Base-by-base conservation (phyloP, 2,888 invertebrate species). In the Cartodere bifasciata region DNA sequence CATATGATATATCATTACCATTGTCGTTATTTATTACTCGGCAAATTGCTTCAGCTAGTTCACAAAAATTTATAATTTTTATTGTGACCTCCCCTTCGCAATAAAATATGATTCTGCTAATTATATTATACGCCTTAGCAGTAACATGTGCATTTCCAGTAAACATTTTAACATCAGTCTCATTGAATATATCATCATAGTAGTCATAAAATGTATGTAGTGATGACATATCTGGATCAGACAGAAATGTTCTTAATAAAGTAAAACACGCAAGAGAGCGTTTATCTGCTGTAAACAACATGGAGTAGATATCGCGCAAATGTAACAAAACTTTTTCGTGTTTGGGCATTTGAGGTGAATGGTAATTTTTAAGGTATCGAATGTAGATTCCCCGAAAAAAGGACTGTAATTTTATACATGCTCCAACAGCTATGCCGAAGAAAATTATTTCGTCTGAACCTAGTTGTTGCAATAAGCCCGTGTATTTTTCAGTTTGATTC, bases 21-120 rank as follows among this genome's bases (percentile, higher is more conserved):
- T 44, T 49, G 31, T 58, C 57, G 28, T 58, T 60, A 35, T 58
- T 41, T 31, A 54, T 52, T 2, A 56, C 51, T 23, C 53, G 39
- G 4, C 58, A 37, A 14, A 46, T 38, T 29, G 47, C 52, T 14
- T 41, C 28, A 3, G 34, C 23, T 3, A 55, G 12, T 16, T 47
- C 42, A 26, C 44, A 47, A 36, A 52, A 51, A 16, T 56, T 26
- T 22, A 41, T 39, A 6, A 53, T 46, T 35, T 49, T 49, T 10
- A 58, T 22, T 2, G 14, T 11, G 4, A 37, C 21, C 2, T 23
- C 13, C n/a, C n/a, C 9, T 10, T 21, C 6, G 16, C 32, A 35
- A n/a, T 23, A 23, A 23, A 35, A 11, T n/a, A 25, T 37, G 14
- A 52, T 46, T 16, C 54, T 41, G 10, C 45, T 42, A 24, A 57